A percentile compares a stretch with the other conserved stretches of the same genome.
Conservation (phyloP, 2,888 invertebrate genomes). For the Hypolimnas misippus region DNA sequence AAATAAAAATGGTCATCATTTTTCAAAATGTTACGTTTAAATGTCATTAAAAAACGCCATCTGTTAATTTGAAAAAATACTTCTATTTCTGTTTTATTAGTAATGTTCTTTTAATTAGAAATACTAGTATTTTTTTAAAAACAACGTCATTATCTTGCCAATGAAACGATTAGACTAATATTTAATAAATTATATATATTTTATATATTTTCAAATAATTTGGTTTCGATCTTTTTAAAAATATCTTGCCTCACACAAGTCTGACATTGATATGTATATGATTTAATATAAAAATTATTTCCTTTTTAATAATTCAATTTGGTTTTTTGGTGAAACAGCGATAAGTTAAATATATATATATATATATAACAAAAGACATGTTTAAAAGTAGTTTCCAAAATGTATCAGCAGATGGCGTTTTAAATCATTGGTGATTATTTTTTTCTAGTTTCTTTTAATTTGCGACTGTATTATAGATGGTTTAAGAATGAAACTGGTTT, state of each 20-base stretch:
- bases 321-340: too few species aligned
- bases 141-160: conserved; percentile 14
- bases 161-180: conserved; percentile 1
- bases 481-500: conserved; percentile 45
- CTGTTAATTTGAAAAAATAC: neutral
- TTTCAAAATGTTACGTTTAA: neutral
- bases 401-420: conserved; percentile 35
- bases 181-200: neutral
- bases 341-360: too few species aligned
- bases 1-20: neutral
- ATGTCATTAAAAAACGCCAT: neutral
- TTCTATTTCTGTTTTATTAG: neutral
- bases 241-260: conserved; percentile 35
- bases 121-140: too few species aligned
- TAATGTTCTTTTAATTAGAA: too few species aligned
- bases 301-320: neutral
- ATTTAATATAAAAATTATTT: neutral
- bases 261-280: conserved; percentile 17
- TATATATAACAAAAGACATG: neutral
- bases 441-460: neutral
- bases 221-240: neutral
- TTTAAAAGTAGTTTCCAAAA: neutral
- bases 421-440: neutral
- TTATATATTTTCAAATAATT: neutral
- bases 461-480: conserved; percentile 37